Base-by-base conservation (phyloP, 2,797 vertebrate genomes). In the Notolabrus celidotus region DNA sequence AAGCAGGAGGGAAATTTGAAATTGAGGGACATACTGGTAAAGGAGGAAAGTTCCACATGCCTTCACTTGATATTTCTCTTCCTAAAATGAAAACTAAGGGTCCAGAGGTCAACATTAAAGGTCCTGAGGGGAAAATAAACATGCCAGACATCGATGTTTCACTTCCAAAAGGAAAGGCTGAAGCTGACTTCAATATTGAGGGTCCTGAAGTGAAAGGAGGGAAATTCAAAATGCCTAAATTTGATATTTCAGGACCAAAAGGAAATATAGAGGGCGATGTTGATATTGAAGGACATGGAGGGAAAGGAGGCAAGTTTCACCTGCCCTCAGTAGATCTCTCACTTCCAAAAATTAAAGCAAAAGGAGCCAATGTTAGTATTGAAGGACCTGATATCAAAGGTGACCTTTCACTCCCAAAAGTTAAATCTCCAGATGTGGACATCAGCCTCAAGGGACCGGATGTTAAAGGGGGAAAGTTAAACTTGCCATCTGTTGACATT, bases 191-290 rank as follows among this genome's bases (percentile, higher is more conserved):
- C 2, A 60, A 77, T 31, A 46, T 86, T 56, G 84, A 77, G 41
- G 81, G 54, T 4, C 12, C 60, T 16, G 46, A 72, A 58, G 66
- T 41, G 56, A 85, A 84, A 39, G 34, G 53, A 39, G 36, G 53
- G 1, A 84, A 70, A 11, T 71, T 86, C 74, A 34, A 79, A 15
- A 50, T 69, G n/a, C 81, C 88, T 3, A 29, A 12, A 11, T 51
- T 79, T 10, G 83, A 92, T 0, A 63, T 94, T 57, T 82, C 87
- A 12, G 19, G 88, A 20, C 87, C 87, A 16, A 51, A 58, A 20
- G 62, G 77, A 51, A 86, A 77, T 25, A 16, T 64, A 5, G 66
- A 67, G 5, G 36, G 68, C 23, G 59, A 76, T 43, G 31, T 85
- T 3, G 60, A 77, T 31, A 43, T 86, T 57, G 83, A 72, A 42